Evolutionary conservation across 2,888 invertebrate species (phyloP).

Genomic region (Xestia c-nigrum): DNA sequence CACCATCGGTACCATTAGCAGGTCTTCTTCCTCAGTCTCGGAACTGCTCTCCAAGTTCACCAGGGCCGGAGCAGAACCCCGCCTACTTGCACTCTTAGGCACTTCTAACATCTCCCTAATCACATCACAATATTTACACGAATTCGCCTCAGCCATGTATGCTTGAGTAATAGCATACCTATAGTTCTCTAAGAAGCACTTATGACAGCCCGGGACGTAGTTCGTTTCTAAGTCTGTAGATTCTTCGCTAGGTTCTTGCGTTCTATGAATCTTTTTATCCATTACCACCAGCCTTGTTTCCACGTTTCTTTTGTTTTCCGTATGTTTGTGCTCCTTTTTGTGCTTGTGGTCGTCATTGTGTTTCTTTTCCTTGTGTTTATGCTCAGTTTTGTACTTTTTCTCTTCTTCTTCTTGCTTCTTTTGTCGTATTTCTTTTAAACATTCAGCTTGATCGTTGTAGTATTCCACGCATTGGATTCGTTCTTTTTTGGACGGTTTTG

Average conservation of each 20-base stretch:
- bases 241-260: slow-evolving; percentile 85
- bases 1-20: slow-evolving; percentile 86
- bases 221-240: slow-evolving; percentile 83
- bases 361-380: slow-evolving; percentile 78
- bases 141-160: slow-evolving; percentile 83
- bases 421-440: slow-evolving; percentile 88
- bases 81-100: slow-evolving; percentile 83
- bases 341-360: slow-evolving; percentile 81
- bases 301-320: slow-evolving; percentile 81
- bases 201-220: slow-evolving; percentile 86
- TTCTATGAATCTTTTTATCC: slow-evolving; percentile 81
- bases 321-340: slow-evolving; percentile 80
- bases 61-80: slow-evolving; percentile 91
- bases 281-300: slow-evolving; percentile 80
- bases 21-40: slow-evolving; percentile 84
- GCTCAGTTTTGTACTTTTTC: slow-evolving; percentile 78
- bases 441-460: slow-evolving; percentile 92
- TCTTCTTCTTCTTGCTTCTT: slow-evolving; percentile 84
- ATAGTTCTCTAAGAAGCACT: slow-evolving; percentile 88
- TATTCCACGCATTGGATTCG: slow-evolving; percentile 89
- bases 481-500: slow-evolving; percentile 83
- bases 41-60: slow-evolving; percentile 86
- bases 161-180: slow-evolving; percentile 87
- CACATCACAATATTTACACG: slow-evolving; percentile 89
- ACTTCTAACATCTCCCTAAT: slow-evolving; percentile 86